Percentiles rank a stretch among this genome's conserved stretches.
phyloP scores from a whole-genome alignment of 1,140 invertebrate genomes.

The Drosophila micromelanica region DNA sequence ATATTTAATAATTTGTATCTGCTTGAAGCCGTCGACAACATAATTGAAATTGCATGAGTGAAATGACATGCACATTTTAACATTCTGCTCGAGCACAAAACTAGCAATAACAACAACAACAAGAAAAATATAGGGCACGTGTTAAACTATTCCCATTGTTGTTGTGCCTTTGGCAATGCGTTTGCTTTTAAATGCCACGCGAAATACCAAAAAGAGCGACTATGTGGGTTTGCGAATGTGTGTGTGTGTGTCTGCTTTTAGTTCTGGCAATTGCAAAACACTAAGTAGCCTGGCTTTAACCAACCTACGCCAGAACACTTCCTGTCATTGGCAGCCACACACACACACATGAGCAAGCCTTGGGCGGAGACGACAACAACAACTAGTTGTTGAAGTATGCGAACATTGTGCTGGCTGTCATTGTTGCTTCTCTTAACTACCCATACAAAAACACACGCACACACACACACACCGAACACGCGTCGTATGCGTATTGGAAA shows the following conservation, averaged over 20 bases:
- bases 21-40: constrained; percentile 14
- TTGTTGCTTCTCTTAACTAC: constrained; percentile 8
- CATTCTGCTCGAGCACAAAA: not conserved
- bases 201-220: constrained; percentile 39
- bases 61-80: constrained; percentile 44
- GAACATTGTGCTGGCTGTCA: constrained; percentile 1
- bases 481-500: constrained; percentile 27
- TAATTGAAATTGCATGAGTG: constrained; percentile 66
- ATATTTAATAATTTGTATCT: not conserved
- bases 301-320: constrained; percentile 45
- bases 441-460: not conserved
- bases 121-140: constrained; percentile 30
- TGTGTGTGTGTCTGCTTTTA: constrained; percentile 21
- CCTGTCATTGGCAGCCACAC: constrained; percentile 57
- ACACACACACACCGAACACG: not conserved
- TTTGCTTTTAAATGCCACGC: constrained; percentile 36
- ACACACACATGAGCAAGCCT: constrained; percentile 28
- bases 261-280: constrained; percentile 36
- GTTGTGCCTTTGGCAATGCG: constrained; percentile 29
- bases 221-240: constrained; percentile 7
- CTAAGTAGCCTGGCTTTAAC: constrained; percentile 57
- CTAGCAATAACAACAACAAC: constrained; percentile 7
- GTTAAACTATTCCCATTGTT: constrained; percentile 18
- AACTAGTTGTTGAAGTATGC: constrained; percentile 30
- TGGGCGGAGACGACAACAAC: constrained; percentile 19